These are phyloP conservation scores for Notothenia rossii DNA, from an alignment of 2,113 vertebrate genomes.

Conservation along the genomic window DNA sequence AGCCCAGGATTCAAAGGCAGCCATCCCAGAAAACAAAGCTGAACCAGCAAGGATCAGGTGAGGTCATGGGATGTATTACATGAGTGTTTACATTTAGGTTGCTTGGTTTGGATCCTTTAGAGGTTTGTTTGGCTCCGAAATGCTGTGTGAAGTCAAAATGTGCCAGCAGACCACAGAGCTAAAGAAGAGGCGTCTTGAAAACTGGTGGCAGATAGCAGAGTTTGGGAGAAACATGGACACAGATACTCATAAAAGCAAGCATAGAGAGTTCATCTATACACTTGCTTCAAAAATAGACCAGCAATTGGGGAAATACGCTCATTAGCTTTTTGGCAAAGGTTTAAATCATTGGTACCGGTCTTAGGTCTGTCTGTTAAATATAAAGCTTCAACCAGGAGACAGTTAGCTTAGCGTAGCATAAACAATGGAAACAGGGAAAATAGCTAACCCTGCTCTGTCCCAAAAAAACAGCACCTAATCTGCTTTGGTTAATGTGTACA, in stretches of 20 bases:
- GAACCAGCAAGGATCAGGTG: conserved; percentile 62
- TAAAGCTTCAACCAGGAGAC: neutral
- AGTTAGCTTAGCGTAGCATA: neutral
- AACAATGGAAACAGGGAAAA: neutral
- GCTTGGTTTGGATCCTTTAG: conserved; percentile 27
- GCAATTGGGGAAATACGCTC: neutral
- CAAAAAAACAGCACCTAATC: neutral
- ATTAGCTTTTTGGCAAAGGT: neutral
- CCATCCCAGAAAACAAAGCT: conserved; percentile 36
- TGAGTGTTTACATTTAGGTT: conserved; percentile 5
- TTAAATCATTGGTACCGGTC: neutral
- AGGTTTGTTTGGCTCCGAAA: conserved; percentile 8
- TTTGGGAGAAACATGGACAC: neutral
- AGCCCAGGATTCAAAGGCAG: conserved; percentile 23
- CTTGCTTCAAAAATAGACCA: conserved; percentile 7
- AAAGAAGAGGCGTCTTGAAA: neutral
- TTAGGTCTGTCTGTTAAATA: neutral
- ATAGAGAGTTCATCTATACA: neutral
- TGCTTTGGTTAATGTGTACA: neutral
- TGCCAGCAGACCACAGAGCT: conserved; percentile 7
- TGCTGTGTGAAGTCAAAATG: conserved; percentile 11
- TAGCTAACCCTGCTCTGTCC: too few relatives aligned
- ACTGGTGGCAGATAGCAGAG: neutral
- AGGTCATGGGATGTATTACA: conserved; percentile 31
- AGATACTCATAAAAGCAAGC: neutral